These are phyloP conservation scores for Pogonus chalceus DNA, from an alignment of 1,140 invertebrate species.

Conservation along the genomic window DNA sequence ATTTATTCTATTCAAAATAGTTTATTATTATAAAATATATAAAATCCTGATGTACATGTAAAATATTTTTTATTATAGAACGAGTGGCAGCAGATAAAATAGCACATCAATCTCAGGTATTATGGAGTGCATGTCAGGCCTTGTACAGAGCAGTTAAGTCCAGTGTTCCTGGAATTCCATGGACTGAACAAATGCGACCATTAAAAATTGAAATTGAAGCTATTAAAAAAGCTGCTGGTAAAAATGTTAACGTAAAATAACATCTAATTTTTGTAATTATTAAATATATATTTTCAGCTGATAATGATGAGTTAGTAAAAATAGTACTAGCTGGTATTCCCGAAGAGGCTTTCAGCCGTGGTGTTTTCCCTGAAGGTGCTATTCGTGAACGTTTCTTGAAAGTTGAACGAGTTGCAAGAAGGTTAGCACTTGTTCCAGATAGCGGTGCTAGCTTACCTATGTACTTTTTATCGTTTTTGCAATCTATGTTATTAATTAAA, in stretches of 20 bases:
- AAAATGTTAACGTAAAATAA: conserved; percentile 25
- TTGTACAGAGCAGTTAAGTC: conserved; percentile 65
- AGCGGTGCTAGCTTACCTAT: conserved; percentile 66
- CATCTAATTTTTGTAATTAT: conserved; percentile 26
- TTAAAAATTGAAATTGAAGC: conserved; percentile 64
- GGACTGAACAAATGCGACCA: conserved; percentile 54
- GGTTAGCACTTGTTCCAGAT: conserved; percentile 74
- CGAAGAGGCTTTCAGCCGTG: conserved; percentile 58
- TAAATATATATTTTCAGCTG: conserved; percentile 35
- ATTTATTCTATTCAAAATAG: too few relatives aligned
- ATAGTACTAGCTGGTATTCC: conserved; percentile 69
- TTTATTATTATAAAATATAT: conserved; percentile 6
- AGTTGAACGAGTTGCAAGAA: conserved; percentile 58
- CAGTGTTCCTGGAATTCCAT: conserved; percentile 40
- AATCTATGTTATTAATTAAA: conserved; percentile 59
- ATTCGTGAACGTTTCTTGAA: conserved; percentile 76
- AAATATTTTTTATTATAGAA: conserved; percentile 41
- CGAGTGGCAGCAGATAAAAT: conserved; percentile 69
- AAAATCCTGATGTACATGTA: conserved; percentile 7
- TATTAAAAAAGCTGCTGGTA: conserved; percentile 57
- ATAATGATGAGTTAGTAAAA: conserved; percentile 57
- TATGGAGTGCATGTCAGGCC: conserved; percentile 88
- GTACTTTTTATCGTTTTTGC: conserved; percentile 81
- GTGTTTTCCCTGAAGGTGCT: conserved; percentile 76
- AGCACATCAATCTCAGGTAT: conserved; percentile 69